Evolutionary conservation across 2,797 vertebrate species (phyloP).

Genomic region (Myotis findleyi): DNA sequence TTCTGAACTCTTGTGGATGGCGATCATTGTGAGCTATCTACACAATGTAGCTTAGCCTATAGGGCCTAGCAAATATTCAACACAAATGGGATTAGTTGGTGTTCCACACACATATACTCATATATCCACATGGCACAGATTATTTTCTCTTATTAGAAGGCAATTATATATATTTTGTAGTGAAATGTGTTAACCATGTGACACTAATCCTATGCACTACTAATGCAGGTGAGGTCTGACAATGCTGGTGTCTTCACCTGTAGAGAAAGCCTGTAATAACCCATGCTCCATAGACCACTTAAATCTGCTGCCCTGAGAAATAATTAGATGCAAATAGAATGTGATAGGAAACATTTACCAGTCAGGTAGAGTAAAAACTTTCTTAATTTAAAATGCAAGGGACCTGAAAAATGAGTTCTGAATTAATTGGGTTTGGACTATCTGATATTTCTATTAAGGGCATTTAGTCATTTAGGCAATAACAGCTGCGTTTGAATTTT

Average conservation of each 20-base stretch:
- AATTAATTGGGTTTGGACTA: slow-evolving; percentile 82
- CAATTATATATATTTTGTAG: slow-evolving; percentile 37
- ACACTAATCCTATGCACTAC: not conserved
- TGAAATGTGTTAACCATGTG: not conserved
- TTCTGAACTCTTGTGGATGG: not conserved
- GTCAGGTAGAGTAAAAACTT: slow-evolving; percentile 77
- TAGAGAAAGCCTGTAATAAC: slow-evolving; percentile 60
- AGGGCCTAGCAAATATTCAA: not conserved
- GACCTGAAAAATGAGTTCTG: slow-evolving; percentile 78
- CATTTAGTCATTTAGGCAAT: slow-evolving; percentile 74
- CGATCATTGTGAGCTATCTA: not conserved
- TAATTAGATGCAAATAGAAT: slow-evolving; percentile 82
- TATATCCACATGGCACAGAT: not conserved
- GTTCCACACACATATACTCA: not conserved
- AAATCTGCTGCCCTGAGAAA: slow-evolving; percentile 61
- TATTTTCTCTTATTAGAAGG: slow-evolving; percentile 53
- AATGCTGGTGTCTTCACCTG: slow-evolving; percentile 45
- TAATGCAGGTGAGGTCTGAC: slow-evolving; percentile 4
- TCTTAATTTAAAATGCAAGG: slow-evolving; percentile 81
- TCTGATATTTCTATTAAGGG: slow-evolving; percentile 80
- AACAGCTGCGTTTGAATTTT: slow-evolving; percentile 62
- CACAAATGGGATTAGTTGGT: not conserved
- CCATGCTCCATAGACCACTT: slow-evolving; percentile 57
- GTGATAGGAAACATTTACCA: slow-evolving; percentile 76
- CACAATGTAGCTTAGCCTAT: not conserved